Evolutionary conservation across 2,797 vertebrate genomes (phyloP).

Genomic region (Pantherophis alleghaniensis): DNA sequence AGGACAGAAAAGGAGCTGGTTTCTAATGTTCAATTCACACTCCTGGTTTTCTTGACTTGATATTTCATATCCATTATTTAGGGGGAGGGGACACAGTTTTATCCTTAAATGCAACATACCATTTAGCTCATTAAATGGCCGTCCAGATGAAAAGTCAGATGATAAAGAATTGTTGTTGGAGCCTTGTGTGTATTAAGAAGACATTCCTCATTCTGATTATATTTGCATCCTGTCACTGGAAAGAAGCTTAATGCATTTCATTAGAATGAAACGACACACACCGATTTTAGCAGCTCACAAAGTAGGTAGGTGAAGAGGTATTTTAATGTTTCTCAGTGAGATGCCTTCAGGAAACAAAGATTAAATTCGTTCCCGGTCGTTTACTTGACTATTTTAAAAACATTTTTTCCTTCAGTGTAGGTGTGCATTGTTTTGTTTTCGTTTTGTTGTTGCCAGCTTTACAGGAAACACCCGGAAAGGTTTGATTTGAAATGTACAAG

Average conservation of each 20-base stretch:
- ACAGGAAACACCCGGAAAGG: not conserved
- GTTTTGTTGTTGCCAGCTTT: conserved; percentile 23
- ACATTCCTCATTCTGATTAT: not conserved
- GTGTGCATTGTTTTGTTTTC: not conserved
- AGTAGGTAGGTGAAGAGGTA: not conserved
- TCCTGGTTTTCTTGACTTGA: not conserved
- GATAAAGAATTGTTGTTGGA: not conserved
- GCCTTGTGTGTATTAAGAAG: not conserved
- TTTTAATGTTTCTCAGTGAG: not conserved
- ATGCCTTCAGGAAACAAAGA: not conserved
- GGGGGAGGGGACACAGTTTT: too few species aligned
- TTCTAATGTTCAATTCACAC: not conserved
- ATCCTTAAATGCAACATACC: not conserved
- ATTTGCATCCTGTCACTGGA: not conserved
- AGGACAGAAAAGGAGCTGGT: too few species aligned
- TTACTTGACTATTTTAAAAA: not conserved
- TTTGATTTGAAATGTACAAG: not conserved
- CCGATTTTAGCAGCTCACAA: not conserved
- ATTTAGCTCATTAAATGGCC: not conserved
- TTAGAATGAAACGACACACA: not conserved
- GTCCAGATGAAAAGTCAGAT: not conserved
- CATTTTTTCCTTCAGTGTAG: too few species aligned
- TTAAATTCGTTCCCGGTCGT: not conserved
- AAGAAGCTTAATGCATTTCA: not conserved
- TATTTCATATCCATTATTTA: not conserved